Conservation (phyloP, 1,140 invertebrate species). For the Steinernema feltiae region DNA sequence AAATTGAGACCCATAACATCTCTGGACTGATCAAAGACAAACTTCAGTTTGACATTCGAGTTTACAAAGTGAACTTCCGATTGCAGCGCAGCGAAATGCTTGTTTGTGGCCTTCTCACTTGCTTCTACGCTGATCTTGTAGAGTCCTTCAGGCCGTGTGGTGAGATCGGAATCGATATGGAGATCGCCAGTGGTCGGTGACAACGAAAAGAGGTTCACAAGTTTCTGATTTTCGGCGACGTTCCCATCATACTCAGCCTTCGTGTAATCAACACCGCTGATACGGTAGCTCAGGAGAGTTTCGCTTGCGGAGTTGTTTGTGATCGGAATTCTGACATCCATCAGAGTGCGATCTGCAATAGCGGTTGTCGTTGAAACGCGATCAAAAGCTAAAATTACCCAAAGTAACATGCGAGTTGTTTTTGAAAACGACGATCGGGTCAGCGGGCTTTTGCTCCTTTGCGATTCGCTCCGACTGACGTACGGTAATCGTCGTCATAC, state of each 20-base stretch:
- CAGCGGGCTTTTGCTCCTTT: not conserved
- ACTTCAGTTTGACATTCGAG: not conserved
- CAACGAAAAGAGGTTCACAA: not conserved
- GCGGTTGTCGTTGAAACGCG: not conserved
- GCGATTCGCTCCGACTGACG: not conserved
- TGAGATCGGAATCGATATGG: not conserved
- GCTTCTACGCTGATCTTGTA: not conserved
- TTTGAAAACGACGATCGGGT: not conserved
- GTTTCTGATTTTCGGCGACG: not conserved
- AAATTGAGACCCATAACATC: not conserved
- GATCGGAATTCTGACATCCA: not conserved
- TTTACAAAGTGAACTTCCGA: not conserved
- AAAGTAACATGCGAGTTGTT: conserved; percentile 1
- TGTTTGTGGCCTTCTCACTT: not conserved
- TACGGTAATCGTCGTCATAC: not conserved
- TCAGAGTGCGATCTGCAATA: not conserved
- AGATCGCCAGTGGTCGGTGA: conserved; percentile 8
- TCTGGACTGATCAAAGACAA: not conserved
- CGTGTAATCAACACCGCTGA: not conserved
- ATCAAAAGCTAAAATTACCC: not conserved
- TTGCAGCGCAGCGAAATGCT: not conserved
- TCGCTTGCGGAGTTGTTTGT: not conserved
- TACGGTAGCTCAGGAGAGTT: not conserved
- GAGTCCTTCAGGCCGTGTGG: not conserved
- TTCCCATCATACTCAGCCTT: not conserved